These are phyloP conservation scores for Melanocharis versteri DNA, from an alignment of 2,113 vertebrate species.

Conservation along the genomic window DNA sequence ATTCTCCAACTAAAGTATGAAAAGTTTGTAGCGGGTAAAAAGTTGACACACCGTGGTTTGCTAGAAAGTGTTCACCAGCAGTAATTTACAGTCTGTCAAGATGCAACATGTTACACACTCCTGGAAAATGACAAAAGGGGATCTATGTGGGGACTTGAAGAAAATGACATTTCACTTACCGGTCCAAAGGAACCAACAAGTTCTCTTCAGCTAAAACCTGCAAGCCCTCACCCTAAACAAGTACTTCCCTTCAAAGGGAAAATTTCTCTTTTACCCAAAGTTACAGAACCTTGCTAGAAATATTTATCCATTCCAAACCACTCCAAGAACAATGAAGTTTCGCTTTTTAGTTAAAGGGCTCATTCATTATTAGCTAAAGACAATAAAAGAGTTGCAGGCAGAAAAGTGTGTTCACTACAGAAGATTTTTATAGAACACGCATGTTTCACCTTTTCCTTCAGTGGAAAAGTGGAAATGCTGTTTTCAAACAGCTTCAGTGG, in stretches of 20 bases:
- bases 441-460: not conserved
- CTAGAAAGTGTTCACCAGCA: not conserved
- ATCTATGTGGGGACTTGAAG: accelerated
- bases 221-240: not conserved
- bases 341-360: not conserved
- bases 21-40: not conserved
- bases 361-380: not conserved
- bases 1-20: not conserved
- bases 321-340: not conserved
- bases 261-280: not conserved
- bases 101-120: not conserved
- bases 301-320: not conserved
- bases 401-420: not conserved
- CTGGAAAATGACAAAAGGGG: not conserved
- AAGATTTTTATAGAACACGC: not conserved
- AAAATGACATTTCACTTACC: not conserved
- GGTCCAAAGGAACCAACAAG: not conserved
- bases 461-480: too few relatives aligned
- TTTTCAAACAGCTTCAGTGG: too few relatives aligned
- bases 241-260: not conserved
- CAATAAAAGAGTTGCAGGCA: not conserved
- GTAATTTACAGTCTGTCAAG: not conserved
- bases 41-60: not conserved
- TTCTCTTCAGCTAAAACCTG: not conserved
- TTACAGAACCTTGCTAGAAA: not conserved